phyloP scores from a whole-genome alignment of 2,113 vertebrate species.

The Tragulus kanchil region DNA sequence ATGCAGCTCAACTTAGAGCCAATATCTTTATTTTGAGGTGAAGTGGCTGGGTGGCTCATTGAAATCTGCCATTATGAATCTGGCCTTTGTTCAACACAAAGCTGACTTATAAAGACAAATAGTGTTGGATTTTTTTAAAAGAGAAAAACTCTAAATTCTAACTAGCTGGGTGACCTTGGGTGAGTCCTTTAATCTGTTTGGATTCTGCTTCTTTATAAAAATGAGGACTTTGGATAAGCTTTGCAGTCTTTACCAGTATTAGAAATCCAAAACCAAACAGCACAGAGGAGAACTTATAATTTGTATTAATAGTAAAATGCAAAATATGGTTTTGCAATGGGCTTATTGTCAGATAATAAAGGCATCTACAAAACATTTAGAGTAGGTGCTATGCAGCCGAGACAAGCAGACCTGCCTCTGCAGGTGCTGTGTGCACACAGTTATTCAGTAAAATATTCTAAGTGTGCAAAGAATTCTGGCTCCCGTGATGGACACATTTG shows the following conservation, averaged over 20 bases:
- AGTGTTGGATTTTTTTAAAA: background rate
- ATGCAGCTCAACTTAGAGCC: background rate
- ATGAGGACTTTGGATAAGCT: background rate
- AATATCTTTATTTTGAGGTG: background rate
- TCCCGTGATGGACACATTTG: background rate
- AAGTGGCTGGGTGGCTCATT: background rate
- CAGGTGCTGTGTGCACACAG: background rate
- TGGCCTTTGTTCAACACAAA: constrained; percentile 15
- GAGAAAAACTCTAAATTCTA: background rate
- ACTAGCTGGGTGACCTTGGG: background rate
- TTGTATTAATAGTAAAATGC: background rate
- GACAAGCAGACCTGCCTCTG: background rate
- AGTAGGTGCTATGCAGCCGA: background rate
- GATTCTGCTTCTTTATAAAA: constrained; percentile 30
- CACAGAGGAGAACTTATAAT: background rate
- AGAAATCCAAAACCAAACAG: constrained; percentile 16
- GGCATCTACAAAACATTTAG: background rate
- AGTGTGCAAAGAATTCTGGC: background rate
- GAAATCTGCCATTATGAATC: background rate
- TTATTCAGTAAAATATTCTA: background rate
- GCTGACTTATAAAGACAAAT: constrained; percentile 10
- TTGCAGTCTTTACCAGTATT: background rate
- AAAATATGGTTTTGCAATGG: background rate
- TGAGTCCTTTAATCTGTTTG: background rate
- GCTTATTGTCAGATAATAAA: background rate